Conservation (phyloP, 1,140 invertebrate genomes). For the Venturia canescens region DNA sequence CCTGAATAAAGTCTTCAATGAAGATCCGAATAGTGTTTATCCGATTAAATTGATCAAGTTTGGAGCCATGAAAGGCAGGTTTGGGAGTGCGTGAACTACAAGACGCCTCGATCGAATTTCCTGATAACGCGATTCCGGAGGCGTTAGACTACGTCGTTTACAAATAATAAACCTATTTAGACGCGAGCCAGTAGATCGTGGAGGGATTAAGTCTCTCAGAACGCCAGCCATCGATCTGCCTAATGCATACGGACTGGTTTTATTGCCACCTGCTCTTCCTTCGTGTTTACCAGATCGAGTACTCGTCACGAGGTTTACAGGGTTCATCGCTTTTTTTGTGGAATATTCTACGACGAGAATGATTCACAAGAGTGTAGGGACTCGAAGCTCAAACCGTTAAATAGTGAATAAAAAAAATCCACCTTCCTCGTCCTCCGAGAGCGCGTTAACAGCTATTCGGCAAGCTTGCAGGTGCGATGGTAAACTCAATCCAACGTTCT, state of each 20-base stretch:
- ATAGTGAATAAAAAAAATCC: not conserved
- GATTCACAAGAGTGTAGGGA: not conserved
- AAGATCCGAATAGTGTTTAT: not conserved
- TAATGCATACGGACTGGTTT: not conserved
- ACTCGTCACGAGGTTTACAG: not conserved
- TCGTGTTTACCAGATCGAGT: not conserved
- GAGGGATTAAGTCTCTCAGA: not conserved
- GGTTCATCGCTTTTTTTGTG: not conserved
- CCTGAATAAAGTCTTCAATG: not conserved
- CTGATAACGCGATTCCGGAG: constrained; percentile 6
- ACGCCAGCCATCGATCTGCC: not conserved
- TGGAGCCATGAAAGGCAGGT: not conserved
- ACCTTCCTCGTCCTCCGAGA: not conserved
- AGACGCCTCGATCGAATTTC: not conserved
- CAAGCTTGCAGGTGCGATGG: too few species aligned
- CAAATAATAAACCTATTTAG: constrained; percentile 9
- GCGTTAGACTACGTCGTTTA: not conserved
- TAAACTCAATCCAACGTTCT: too few species aligned
- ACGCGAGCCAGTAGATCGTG: not conserved
- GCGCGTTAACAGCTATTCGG: too few species aligned
- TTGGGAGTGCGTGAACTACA: not conserved
- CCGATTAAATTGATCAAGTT: not conserved
- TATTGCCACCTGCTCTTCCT: not conserved
- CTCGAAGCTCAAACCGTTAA: not conserved
- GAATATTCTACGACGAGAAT: not conserved